Base-by-base conservation (phyloP, 2,888 invertebrate genomes). In the Drosophila eohydei region DNA sequence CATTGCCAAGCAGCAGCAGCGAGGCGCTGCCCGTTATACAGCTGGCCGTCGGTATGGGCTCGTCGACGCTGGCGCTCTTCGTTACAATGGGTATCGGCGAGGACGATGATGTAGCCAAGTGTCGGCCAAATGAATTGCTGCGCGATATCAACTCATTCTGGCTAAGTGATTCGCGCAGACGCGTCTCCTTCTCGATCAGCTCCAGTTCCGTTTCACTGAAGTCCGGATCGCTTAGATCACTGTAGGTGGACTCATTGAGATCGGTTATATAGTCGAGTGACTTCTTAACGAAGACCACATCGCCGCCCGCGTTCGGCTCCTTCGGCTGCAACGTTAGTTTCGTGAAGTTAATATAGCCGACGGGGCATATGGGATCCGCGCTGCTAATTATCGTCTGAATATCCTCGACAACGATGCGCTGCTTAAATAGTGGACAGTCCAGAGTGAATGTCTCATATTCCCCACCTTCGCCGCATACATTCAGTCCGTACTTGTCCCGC, bases 361-460 rank as follows among this genome's bases (percentile, higher is more conserved):
- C 99, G 8, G 98, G 97, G 34, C 98, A 98, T 90, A 99, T 96
- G 3, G 97, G 96, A 94, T 99, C 98, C 88, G 97, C 96, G 28
- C 98, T 96, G 92, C 98, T 98, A 80, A 97, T 95, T 67, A 99
- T 95, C 87, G 96, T 95, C 94, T 98, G 97, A 84, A 95, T 95
- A 88, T 97, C 96, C 93, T 97, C 97, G 91, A 98, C 95, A 81
- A 97, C 95, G 93, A 99, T 96, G 91, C 95, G 95, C 93, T 97
- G 97, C 92, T 95, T 96, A 94, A 98, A 99, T 72, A 99, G 94
- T 7, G 99, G 99, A 93, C 99, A 99, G 94, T 99, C 98, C 72
- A 99, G 94, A 8, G 98, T 98, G 92, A 99, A 97, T 36, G 99
- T 98, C 94, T 99, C 99, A 92, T 98, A 99, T 93, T 99, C 99